These are phyloP conservation scores for Myotis vivesi DNA, from an alignment of 2,797 vertebrate species.

Conservation along the genomic window DNA sequence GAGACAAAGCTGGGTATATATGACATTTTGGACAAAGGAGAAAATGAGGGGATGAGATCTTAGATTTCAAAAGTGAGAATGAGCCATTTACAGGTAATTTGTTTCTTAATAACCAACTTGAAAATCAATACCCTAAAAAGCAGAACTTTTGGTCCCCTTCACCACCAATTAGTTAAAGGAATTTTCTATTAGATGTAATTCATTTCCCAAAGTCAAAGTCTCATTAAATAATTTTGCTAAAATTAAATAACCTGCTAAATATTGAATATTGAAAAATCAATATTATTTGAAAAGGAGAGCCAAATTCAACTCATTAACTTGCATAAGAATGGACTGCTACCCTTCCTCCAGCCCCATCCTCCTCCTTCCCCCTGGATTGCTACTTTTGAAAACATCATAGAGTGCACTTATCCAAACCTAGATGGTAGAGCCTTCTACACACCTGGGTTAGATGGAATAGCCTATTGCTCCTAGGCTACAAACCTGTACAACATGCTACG, in stretches of 20 bases:
- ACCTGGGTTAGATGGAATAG: neutral
- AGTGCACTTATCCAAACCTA: neutral
- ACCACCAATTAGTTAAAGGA: neutral
- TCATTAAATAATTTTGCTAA: conserved; percentile 31
- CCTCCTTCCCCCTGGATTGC: no score
- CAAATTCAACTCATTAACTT: neutral
- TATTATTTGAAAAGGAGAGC: conserved; percentile 23
- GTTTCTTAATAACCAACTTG: neutral
- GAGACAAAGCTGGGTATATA: neutral
- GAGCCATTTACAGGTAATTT: neutral
- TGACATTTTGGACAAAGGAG: neutral
- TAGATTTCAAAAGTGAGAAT: neutral
- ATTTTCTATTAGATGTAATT: conserved; percentile 24
- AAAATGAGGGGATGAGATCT: neutral
- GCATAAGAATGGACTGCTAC: neutral
- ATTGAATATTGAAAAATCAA: neutral
- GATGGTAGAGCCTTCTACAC: neutral
- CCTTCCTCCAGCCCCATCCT: accelerated
- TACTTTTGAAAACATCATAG: neutral
- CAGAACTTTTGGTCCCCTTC: neutral
- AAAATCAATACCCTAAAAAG: neutral
- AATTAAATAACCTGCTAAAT: conserved; percentile 12
- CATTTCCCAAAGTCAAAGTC: conserved; percentile 13
- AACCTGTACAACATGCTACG: neutral
- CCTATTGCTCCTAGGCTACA: neutral